Evolutionary conservation across 2,888 invertebrate genomes (phyloP).

Genomic region (Drosophila hamatofila): DNA sequence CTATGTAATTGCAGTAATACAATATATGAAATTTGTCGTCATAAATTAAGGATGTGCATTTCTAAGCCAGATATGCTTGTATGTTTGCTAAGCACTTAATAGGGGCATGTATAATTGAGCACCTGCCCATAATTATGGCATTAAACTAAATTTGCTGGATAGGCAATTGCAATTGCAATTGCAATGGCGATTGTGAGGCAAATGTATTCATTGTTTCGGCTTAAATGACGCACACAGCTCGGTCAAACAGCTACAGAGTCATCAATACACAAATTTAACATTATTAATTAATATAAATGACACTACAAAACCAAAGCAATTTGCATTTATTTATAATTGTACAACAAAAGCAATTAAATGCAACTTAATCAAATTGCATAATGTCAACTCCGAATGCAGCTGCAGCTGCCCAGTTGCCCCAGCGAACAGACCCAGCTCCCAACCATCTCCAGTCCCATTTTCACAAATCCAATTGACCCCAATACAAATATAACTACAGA

Average conservation of each 20-base stretch:
- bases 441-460: slow-evolving; percentile 15
- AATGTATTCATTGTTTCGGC: slow-evolving; percentile 41
- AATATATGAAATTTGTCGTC: background rate
- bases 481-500: slow-evolving; percentile 46
- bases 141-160: slow-evolving; percentile 17
- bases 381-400: slow-evolving; percentile 68
- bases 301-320: slow-evolving; percentile 57
- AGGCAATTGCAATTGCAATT: slow-evolving; percentile 6
- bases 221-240: slow-evolving; percentile 39
- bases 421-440: background rate
- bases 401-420: slow-evolving; percentile 5
- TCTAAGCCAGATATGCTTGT: background rate
- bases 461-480: slow-evolving; percentile 64
- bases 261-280: slow-evolving; percentile 48
- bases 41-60: background rate
- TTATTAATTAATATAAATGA: slow-evolving; percentile 69
- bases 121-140: slow-evolving; percentile 37
- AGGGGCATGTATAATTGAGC: slow-evolving; percentile 19
- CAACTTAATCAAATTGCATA: slow-evolving; percentile 75
- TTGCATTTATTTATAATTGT: slow-evolving; percentile 64
- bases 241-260: slow-evolving; percentile 36
- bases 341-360: slow-evolving; percentile 73
- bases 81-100: background rate
- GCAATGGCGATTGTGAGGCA: slow-evolving; percentile 7
- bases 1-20: background rate